Conservation (phyloP, 2,113 vertebrate species). For the Myotis davidii region DNA sequence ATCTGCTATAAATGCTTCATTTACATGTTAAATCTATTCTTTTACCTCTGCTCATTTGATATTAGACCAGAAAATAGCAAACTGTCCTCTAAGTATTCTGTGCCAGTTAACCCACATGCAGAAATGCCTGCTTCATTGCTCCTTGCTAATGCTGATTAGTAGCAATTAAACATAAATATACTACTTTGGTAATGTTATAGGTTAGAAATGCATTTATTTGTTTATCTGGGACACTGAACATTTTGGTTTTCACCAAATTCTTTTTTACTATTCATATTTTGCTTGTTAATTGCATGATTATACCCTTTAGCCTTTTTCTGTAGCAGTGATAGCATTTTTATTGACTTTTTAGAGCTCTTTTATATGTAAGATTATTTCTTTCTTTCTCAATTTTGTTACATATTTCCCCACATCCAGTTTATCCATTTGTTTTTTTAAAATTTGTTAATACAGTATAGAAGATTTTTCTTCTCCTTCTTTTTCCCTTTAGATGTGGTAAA, state of each 20-base stretch:
- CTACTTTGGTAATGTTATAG: neutral
- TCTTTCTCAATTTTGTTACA: neutral
- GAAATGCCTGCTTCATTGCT: neutral
- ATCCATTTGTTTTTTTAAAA: neutral
- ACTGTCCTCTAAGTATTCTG: neutral
- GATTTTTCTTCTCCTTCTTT: neutral
- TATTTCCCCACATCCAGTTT: neutral
- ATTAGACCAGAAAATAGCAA: neutral
- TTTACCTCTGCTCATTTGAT: neutral
- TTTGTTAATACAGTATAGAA: neutral
- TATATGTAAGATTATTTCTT: neutral
- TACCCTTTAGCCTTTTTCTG: neutral
- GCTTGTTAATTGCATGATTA: neutral
- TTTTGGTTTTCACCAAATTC: neutral
- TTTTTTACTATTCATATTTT: neutral
- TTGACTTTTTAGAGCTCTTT: neutral
- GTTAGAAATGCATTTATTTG: slow-evolving; percentile 24
- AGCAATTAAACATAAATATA: neutral
- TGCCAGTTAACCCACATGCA: neutral
- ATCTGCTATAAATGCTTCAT: neutral
- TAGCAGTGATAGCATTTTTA: neutral
- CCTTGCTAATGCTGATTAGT: neutral
- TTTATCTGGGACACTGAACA: neutral
- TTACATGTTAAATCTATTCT: neutral
- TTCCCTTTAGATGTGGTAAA: too few species aligned